A percentile compares a stretch with the other conserved stretches of the same genome.
phyloP scores from a whole-genome alignment of 2,888 invertebrate genomes.

The Polydrusus pterygomalis region DNA sequence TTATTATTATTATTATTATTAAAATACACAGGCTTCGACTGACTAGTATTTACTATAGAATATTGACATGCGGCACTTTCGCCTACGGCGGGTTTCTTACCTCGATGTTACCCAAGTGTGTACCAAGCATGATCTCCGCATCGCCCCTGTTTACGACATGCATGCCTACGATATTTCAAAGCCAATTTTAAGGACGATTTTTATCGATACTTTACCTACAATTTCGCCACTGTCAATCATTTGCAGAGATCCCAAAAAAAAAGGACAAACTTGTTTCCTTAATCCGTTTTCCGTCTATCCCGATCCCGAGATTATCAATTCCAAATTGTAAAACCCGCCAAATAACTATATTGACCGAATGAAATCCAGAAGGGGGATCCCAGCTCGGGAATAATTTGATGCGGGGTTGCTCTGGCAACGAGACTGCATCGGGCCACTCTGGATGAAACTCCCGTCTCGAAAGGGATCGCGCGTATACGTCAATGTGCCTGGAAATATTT shows the following conservation, averaged over 20 bases:
- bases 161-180: no score
- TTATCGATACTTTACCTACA: no score
- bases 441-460: slow-evolving; percentile 12
- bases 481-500: slow-evolving; percentile 7
- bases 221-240: no score
- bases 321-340: slow-evolving; percentile 21
- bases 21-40: no score
- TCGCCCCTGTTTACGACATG: no score
- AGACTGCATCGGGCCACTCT: slow-evolving; percentile 42
- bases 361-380: slow-evolving; percentile 37
- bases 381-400: slow-evolving; percentile 48
- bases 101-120: no score
- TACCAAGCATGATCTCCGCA: no score
- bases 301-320: slow-evolving; percentile 26
- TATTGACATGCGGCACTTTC: no score
- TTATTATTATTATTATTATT: no score
- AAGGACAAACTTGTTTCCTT: neutral
- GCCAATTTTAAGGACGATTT: no score
- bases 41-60: no score
- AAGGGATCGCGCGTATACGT: neutral
- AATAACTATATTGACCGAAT: slow-evolving; percentile 38
- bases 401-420: slow-evolving; percentile 51
- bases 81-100: no score
- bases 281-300: slow-evolving; percentile 16
- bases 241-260: neutral